phyloP scores from a whole-genome alignment of 2,113 vertebrate species.

The Balaeniceps rex region DNA sequence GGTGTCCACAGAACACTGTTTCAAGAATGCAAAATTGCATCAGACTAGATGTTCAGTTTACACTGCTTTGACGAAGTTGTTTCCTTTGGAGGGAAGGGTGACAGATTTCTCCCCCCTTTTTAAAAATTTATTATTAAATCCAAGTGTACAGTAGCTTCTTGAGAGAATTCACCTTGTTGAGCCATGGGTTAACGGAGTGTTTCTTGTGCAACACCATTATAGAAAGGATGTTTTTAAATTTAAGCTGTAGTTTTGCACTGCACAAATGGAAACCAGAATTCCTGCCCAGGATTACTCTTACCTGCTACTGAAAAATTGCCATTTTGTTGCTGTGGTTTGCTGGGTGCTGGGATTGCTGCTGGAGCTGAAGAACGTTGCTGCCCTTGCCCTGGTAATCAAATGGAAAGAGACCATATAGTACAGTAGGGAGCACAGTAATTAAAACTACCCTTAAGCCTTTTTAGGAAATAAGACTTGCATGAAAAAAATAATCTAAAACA shows the following conservation, averaged over 20 bases:
- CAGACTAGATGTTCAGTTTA: neutral
- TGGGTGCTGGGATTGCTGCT: conserved; percentile 17
- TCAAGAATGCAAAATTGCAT: neutral
- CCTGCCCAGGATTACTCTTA: conserved; percentile 23
- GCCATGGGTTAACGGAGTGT: neutral
- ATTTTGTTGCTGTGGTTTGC: conserved; percentile 64
- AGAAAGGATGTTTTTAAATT: neutral
- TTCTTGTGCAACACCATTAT: neutral
- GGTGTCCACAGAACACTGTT: neutral
- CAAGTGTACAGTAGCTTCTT: neutral
- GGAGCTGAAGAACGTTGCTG: conserved; percentile 47
- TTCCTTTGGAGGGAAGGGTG: neutral
- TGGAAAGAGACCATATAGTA: neutral
- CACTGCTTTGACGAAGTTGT: neutral
- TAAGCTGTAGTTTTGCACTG: neutral
- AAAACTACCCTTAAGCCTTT: neutral
- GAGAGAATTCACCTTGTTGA: neutral
- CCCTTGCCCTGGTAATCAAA: conserved; percentile 62
- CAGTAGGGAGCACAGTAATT: neutral
- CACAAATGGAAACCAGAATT: neutral
- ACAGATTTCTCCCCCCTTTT: neutral
- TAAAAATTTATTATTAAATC: neutral
- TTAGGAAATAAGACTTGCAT: neutral
- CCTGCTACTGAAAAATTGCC: conserved; percentile 54
- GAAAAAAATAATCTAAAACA: neutral